Base-by-base conservation (phyloP, 1,140 invertebrate species). In the Calephelis virginiensis region DNA sequence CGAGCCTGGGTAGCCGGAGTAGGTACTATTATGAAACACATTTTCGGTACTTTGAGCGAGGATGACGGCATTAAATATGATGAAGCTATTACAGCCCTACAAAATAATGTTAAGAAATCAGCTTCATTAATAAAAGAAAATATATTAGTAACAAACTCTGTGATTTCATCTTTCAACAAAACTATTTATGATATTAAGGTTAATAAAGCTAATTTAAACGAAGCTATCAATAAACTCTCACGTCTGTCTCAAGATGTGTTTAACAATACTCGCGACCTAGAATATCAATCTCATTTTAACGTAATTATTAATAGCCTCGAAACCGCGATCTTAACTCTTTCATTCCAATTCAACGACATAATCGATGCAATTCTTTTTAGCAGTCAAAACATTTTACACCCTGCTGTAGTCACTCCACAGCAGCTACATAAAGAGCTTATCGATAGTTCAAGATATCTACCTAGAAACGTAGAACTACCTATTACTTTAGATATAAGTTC, bases 341-440 rank as follows among this genome's bases (percentile, higher is more conserved):
- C 75, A 3, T 80, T 82, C 43, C 74, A 73, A 50, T 38, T 80
- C 9, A 61, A 78, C 59, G 80, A 80, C 38, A 72, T 80, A 45
- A 75, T 64, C 1, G 73, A 73, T 53, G 73, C 75, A 0, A 76
- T 82, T n/a, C n/a, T 78, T 11, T 68, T 78, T 10, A 69, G 70
- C 61, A 78, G 48, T 14, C 64, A 75, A 68, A 80, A 78, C 59
- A 72, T 77, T 8, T 53, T 77, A 1, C 74, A 80, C 45, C 78
- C 76, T 5, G 53, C 74, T 9, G 53, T 80, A 5, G 13, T 82
- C 49, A 14, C 72, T 5, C 75, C 78, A 37, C 62, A 50, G 5
- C 70, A 76, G 43, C 49, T 80, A n/a, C 78, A 76, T 40, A 40
- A 62, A 64, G 75, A 78, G 62, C 68, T 80, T 64, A 68, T 67